A percentile compares a stretch with the other conserved stretches of the same genome.
These are phyloP conservation scores for Sebastolobus altivelis DNA, from an alignment of 2,797 vertebrate genomes.

Conservation along the genomic window DNA sequence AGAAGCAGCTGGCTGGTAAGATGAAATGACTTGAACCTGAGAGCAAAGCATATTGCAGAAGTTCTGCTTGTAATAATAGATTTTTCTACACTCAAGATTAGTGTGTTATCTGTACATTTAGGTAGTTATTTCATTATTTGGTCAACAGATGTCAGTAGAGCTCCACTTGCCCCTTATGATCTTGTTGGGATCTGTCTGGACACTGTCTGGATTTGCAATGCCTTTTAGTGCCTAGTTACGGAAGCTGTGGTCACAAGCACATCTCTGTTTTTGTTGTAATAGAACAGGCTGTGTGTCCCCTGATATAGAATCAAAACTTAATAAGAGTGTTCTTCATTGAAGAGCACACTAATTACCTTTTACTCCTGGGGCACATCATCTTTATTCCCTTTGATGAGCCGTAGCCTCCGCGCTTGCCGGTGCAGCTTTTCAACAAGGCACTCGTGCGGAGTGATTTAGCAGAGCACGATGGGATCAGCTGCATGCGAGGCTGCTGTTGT, in stretches of 20 bases:
- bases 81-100: not conserved
- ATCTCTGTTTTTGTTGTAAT: slow-evolving; percentile 14
- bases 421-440: slow-evolving; percentile 30
- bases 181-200: not conserved
- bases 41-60: too few species aligned
- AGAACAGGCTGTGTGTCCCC: not conserved
- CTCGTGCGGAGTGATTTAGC: not conserved
- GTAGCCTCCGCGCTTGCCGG: not conserved
- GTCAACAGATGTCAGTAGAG: slow-evolving; percentile 74
- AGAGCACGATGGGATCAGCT: not conserved
- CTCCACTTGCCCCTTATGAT: not conserved
- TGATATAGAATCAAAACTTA: slow-evolving; percentile 26
- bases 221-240: not conserved
- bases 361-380: not conserved
- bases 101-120: not conserved
- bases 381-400: slow-evolving; percentile 35
- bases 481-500: slow-evolving; percentile 1
- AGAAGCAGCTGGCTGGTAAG: slow-evolving; percentile 91
- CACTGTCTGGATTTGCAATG: not conserved
- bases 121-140: slow-evolving; percentile 16
- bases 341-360: slow-evolving; percentile 32
- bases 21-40: not conserved
- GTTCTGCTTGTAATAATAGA: not conserved
- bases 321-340: slow-evolving; percentile 7
- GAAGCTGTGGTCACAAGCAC: not conserved